Evolutionary conservation across 2,113 vertebrate species (phyloP).

Genomic region (Hippocampus abdominalis): DNA sequence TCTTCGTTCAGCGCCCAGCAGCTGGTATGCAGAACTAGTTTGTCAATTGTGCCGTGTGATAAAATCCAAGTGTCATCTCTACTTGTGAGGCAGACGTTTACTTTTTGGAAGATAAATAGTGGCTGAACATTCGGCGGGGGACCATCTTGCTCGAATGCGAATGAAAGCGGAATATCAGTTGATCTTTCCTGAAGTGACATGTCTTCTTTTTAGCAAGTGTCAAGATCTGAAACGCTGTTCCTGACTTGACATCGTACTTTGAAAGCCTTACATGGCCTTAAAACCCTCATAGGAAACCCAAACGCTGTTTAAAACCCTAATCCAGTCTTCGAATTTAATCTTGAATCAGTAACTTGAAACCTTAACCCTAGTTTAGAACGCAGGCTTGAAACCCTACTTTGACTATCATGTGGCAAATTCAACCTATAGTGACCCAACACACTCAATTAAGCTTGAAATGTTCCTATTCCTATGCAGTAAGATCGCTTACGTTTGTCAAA

Average conservation of each 20-base stretch:
- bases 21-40: conserved; percentile 22
- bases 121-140: conserved; percentile 25
- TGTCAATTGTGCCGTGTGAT: conserved; percentile 21
- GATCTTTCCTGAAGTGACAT: not conserved
- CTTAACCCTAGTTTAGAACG: too few species aligned
- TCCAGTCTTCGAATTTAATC: not conserved
- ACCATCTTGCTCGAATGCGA: not conserved
- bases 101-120: conserved; percentile 44
- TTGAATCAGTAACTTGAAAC: not conserved
- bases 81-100: conserved; percentile 37
- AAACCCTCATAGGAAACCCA: not conserved
- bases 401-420: too few species aligned
- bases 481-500: not conserved
- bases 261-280: not conserved
- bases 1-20: conserved; percentile 16
- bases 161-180: not conserved
- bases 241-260: not conserved
- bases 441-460: not conserved
- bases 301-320: not conserved
- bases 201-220: not conserved
- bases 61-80: conserved; percentile 29
- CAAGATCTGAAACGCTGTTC: not conserved
- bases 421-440: conserved; percentile 11
- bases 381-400: too few species aligned
- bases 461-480: not conserved